A percentile compares a stretch with the other conserved stretches of the same genome.
phyloP scores from a whole-genome alignment of 2,113 vertebrate genomes.

The Deroptyus accipitrinus region DNA sequence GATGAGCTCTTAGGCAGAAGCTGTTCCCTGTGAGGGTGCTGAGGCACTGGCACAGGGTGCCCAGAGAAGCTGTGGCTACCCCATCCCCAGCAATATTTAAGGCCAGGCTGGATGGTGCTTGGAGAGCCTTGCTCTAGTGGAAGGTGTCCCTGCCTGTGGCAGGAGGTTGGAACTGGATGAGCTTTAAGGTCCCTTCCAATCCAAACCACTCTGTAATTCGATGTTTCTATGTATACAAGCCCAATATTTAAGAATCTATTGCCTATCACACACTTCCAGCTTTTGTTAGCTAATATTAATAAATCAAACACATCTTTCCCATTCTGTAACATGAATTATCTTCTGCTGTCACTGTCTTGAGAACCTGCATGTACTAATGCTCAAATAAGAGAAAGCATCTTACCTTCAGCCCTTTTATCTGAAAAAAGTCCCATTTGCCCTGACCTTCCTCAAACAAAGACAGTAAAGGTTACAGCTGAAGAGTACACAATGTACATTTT shows the following conservation, averaged over 20 bases:
- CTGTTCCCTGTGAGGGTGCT: too few species aligned
- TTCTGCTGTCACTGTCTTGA: not conserved
- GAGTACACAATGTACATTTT: not conserved
- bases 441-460: not conserved
- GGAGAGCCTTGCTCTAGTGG: too few species aligned
- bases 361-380: not conserved
- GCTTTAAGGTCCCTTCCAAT: not conserved
- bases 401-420: constrained; percentile 3
- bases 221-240: rapidly evolving
- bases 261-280: not conserved
- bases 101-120: too few species aligned
- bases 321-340: not conserved
- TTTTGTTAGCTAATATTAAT: not conserved
- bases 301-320: not conserved
- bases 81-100: too few species aligned
- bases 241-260: not conserved
- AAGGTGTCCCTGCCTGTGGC: not conserved
- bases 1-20: too few species aligned
- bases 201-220: not conserved
- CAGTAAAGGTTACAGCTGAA: not conserved
- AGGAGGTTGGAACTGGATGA: not conserved
- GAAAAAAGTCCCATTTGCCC: not conserved
- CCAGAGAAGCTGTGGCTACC: too few species aligned
- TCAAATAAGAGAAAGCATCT: constrained; percentile 4
- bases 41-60: too few species aligned